Conservation (phyloP, 2,113 vertebrate genomes). For the Triplophysa tibetana region DNA sequence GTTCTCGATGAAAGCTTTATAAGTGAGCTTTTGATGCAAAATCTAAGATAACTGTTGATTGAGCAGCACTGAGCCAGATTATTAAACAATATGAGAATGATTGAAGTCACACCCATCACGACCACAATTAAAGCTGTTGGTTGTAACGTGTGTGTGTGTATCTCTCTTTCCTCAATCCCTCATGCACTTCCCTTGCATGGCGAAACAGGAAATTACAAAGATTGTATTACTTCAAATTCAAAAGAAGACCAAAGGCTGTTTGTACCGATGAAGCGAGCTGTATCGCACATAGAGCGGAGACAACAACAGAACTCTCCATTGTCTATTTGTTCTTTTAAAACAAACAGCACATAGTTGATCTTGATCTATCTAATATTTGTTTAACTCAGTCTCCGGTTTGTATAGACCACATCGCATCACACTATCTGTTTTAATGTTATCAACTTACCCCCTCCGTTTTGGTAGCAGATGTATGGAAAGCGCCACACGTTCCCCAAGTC, state of each 20-base stretch:
- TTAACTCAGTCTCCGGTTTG: not conserved
- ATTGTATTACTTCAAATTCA: conserved; percentile 79
- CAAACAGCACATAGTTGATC: conserved; percentile 43
- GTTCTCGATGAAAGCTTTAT: conserved; percentile 57
- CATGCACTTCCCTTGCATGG: conserved; percentile 52
- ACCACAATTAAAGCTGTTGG: conserved; percentile 75
- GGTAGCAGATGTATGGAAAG: conserved; percentile 97
- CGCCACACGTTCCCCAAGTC: conserved; percentile 98
- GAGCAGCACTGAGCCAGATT: conserved; percentile 73
- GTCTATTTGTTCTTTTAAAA: conserved; percentile 41
- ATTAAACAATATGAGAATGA: conserved; percentile 71
- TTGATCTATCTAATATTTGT: conserved; percentile 28
- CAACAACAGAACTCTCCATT: conserved; percentile 22
- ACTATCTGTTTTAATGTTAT: not conserved
- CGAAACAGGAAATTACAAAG: conserved; percentile 79
- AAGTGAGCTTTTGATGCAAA: conserved; percentile 57
- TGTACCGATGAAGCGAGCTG: conserved; percentile 48
- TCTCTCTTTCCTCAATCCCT: conserved; percentile 55
- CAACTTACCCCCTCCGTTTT: conserved; percentile 96
- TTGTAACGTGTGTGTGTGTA: conserved; percentile 59
- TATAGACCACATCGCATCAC: conserved; percentile 14
- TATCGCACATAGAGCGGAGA: conserved; percentile 36
- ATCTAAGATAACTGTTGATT: conserved; percentile 74
- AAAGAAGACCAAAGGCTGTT: conserved; percentile 61
- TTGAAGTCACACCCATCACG: conserved; percentile 67